Percentiles rank a stretch among this genome's conserved stretches.
These are phyloP conservation scores for Macrotis lagotis DNA, from an alignment of 2,113 vertebrate genomes.

Conservation along the genomic window DNA sequence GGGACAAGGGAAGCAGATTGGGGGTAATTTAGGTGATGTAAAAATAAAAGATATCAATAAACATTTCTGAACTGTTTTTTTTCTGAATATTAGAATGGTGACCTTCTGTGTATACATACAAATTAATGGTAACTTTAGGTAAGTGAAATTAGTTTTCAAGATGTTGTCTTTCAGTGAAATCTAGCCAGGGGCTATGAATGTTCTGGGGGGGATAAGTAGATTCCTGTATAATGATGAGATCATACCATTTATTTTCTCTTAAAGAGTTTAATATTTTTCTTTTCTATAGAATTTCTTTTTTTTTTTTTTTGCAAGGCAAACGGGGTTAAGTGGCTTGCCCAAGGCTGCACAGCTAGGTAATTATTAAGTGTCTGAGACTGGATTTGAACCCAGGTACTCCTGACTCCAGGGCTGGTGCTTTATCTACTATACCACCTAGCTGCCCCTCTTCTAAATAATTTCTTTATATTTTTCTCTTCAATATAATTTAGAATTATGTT, in stretches of 20 bases:
- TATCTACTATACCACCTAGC: too few species aligned
- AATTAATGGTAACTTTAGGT: constrained; percentile 67
- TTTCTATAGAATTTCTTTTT: too few species aligned
- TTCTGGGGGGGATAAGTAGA: constrained; percentile 57
- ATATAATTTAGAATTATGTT: not conserved
- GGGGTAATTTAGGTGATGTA: not conserved
- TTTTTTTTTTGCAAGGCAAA: too few species aligned
- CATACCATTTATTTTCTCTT: constrained; percentile 48
- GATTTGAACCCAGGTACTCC: too few species aligned
- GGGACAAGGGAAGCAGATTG: not conserved
- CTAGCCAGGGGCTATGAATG: constrained; percentile 40
- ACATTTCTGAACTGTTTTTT: constrained; percentile 5
- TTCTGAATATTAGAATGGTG: constrained; percentile 63
- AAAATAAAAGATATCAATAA: not conserved
- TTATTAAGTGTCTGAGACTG: too few species aligned
- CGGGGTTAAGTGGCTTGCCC: too few species aligned
- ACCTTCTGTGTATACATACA: constrained; percentile 67
- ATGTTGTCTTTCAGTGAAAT: constrained; percentile 55
- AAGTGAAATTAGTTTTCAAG: constrained; percentile 64
- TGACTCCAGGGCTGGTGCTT: too few species aligned
- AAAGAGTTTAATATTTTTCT: not conserved
- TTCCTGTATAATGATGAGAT: constrained; percentile 22
- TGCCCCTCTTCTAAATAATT: too few species aligned
- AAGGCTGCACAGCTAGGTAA: too few species aligned
- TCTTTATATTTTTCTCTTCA: not conserved